These are phyloP conservation scores for Tetrax tetrax DNA, from an alignment of 2,113 vertebrate species.

Conservation along the genomic window DNA sequence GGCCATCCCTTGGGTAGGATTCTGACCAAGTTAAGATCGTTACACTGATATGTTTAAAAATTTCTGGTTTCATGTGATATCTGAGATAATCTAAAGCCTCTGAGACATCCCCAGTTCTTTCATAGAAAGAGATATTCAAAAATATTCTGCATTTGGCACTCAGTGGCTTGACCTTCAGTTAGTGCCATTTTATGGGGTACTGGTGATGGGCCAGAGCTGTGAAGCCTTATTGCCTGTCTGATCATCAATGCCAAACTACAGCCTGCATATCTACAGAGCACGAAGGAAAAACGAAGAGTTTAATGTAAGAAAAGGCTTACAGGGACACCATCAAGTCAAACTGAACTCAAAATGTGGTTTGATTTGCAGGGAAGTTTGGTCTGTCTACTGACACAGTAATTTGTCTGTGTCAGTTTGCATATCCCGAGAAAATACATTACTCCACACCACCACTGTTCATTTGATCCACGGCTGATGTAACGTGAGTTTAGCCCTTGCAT, in stretches of 20 bases:
- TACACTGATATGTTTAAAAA: neutral
- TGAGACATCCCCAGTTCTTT: neutral
- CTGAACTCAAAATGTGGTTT: neutral
- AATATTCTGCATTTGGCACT: neutral
- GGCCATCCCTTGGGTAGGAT: neutral
- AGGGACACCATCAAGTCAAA: neutral
- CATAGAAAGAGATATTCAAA: neutral
- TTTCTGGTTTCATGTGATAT: neutral
- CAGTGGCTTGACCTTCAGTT: neutral
- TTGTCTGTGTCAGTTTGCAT: neutral
- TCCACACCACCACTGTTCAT: neutral
- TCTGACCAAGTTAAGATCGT: neutral
- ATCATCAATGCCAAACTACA: neutral
- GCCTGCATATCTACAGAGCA: neutral
- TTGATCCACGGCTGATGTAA: neutral
- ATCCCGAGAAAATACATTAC: neutral
- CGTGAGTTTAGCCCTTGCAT: neutral
- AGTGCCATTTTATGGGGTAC: neutral
- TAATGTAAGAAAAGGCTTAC: neutral
- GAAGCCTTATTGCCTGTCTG: neutral
- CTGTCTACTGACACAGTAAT: neutral
- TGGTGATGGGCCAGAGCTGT: neutral
- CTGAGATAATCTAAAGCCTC: neutral
- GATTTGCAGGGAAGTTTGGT: neutral
- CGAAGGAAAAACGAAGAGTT: neutral